These are phyloP conservation scores for Craseonycteris thonglongyai DNA, from an alignment of 2,113 vertebrate species.

Conservation along the genomic window DNA sequence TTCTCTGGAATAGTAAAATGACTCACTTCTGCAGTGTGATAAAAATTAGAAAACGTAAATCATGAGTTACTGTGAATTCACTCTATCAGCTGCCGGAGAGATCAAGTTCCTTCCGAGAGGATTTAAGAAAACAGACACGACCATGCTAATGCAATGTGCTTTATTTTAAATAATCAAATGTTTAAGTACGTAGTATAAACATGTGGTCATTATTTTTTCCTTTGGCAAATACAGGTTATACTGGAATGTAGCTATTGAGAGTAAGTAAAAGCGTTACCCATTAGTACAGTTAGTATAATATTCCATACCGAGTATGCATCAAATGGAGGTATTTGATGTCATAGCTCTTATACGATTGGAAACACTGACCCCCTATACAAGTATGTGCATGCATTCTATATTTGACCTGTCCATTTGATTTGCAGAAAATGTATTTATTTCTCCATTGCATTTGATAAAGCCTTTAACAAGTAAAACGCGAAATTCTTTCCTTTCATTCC, in stretches of 20 bases:
- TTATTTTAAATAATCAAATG: neutral
- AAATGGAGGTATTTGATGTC: neutral
- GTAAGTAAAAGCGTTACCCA: neutral
- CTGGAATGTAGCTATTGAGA: neutral
- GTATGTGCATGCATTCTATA: neutral
- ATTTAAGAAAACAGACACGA: neutral
- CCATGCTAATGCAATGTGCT: neutral
- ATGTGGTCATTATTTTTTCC: neutral
- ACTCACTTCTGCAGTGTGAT: constrained; percentile 28
- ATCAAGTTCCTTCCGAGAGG: neutral
- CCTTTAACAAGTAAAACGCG: neutral
- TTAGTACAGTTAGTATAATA: neutral
- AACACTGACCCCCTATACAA: neutral
- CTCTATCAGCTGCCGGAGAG: neutral
- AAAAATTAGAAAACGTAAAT: constrained; percentile 26
- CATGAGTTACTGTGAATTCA: constrained; percentile 7
- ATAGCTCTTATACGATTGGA: neutral
- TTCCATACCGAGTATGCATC: neutral
- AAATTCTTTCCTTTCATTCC: neutral
- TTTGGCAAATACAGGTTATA: neutral
- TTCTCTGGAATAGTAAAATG: constrained; percentile 20
- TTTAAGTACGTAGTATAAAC: neutral
- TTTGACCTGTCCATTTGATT: neutral
- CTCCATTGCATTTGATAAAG: neutral
- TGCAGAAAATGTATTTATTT: neutral